Conservation (phyloP, 2,888 invertebrate species). For the Lathronympha strigana region DNA sequence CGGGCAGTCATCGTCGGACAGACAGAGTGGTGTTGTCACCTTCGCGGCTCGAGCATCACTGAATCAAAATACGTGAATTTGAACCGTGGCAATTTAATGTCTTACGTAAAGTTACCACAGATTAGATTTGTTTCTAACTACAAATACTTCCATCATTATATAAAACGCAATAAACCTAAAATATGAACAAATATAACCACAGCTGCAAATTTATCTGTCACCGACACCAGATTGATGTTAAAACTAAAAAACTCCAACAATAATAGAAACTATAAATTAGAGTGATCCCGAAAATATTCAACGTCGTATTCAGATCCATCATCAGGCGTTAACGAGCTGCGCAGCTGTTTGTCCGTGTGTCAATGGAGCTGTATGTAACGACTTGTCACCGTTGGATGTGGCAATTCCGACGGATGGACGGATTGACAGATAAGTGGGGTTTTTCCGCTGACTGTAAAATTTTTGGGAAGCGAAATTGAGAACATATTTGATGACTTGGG, state of each 20-base stretch:
- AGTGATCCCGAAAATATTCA: constrained; percentile 58
- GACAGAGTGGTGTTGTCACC: too few relatives aligned
- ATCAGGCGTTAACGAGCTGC: constrained; percentile 78
- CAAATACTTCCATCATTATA: not conserved
- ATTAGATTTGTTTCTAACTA: not conserved
- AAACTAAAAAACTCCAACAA: constrained; percentile 34
- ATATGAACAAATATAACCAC: constrained; percentile 16
- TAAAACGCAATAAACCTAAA: constrained; percentile 5
- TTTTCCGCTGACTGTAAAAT: not conserved
- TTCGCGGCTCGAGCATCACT: too few relatives aligned
- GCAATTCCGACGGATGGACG: not conserved
- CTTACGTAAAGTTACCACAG: not conserved
- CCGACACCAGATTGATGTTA: constrained; percentile 27
- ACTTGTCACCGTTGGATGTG: constrained; percentile 23
- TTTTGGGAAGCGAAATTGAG: too few relatives aligned
- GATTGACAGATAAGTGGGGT: not conserved
- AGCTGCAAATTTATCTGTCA: constrained; percentile 21
- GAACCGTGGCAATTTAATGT: too few relatives aligned
- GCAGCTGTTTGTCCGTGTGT: constrained; percentile 75
- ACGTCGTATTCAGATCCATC: constrained; percentile 70
- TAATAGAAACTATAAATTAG: constrained; percentile 48
- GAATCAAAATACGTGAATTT: too few relatives aligned
- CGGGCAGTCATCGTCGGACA: too few relatives aligned
- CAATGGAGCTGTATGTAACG: constrained; percentile 78
- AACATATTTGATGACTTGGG: too few relatives aligned